Evolutionary conservation across 1,140 invertebrate species (phyloP).

Genomic region (Zelostemma sp.): DNA sequence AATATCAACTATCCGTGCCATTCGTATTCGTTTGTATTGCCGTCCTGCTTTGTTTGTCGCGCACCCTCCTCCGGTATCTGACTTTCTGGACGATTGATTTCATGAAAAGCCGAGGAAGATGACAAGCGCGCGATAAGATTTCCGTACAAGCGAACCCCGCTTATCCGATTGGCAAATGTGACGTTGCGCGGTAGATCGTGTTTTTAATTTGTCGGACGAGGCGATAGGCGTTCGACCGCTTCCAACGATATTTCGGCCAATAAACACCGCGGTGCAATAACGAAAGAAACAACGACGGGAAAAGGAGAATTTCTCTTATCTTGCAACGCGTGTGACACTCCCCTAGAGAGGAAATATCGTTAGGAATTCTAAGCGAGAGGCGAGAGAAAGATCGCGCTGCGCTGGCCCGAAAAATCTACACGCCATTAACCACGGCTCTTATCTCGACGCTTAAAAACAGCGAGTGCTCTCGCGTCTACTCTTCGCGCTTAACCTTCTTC

Average conservation of each 20-base stretch:
- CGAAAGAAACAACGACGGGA: too few species aligned
- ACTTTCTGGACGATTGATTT: constrained; percentile 53
- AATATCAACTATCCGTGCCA: constrained; percentile 45
- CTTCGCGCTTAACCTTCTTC: constrained; percentile 44
- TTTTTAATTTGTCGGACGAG: not conserved
- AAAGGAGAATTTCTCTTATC: too few species aligned
- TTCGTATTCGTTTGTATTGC: constrained; percentile 38
- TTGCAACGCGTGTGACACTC: not conserved
- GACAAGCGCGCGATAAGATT: constrained; percentile 46
- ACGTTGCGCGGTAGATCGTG: not conserved
- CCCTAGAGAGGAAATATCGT: constrained; percentile 28
- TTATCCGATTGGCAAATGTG: constrained; percentile 40
- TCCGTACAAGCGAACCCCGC: constrained; percentile 34
- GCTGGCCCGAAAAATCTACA: constrained; percentile 49
- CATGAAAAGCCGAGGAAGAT: constrained; percentile 51
- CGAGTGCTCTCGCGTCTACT: constrained; percentile 42
- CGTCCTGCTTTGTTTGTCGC: constrained; percentile 44
- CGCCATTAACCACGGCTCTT: constrained; percentile 56
- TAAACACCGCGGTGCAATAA: too few species aligned
- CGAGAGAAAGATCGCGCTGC: constrained; percentile 22
- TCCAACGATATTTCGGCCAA: too few species aligned
- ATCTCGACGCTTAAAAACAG: constrained; percentile 61
- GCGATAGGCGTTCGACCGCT: too few species aligned
- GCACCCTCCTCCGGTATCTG: constrained; percentile 47
- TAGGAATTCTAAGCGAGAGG: constrained; percentile 26